These are phyloP conservation scores for Ectropis crepuscularia DNA, from an alignment of 2,888 invertebrate genomes.

Conservation along the genomic window DNA sequence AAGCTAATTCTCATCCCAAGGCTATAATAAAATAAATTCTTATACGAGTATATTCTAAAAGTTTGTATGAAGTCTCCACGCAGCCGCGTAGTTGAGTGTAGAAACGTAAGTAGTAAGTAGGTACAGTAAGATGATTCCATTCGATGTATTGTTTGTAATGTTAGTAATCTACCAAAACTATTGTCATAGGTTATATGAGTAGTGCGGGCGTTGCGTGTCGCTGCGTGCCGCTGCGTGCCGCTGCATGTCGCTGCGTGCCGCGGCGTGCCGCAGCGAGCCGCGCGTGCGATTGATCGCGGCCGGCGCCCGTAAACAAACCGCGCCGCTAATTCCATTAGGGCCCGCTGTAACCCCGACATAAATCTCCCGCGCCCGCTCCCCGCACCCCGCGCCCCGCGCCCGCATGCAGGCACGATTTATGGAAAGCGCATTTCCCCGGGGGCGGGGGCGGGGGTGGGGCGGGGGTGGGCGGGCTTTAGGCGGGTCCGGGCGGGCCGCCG, in stretches of 20 bases:
- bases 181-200: neutral
- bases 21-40: too few species aligned
- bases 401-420: slow-evolving; percentile 48
- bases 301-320: slow-evolving; percentile 62
- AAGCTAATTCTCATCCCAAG: too few species aligned
- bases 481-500: slow-evolving; percentile 44
- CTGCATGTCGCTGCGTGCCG: slow-evolving; percentile 3
- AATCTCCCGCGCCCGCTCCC: slow-evolving; percentile 55
- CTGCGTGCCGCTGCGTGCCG: slow-evolving; percentile 4
- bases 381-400: slow-evolving; percentile 36
- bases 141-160: neutral
- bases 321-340: slow-evolving; percentile 73
- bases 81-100: too few species aligned
- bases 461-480: slow-evolving; percentile 45
- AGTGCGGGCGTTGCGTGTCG: slow-evolving; percentile 1
- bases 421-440: slow-evolving; percentile 57
- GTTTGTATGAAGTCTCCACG: too few species aligned
- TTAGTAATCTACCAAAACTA: neutral
- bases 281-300: slow-evolving; percentile 40
- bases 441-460: slow-evolving; percentile 38
- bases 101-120: too few species aligned
- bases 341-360: slow-evolving; percentile 65
- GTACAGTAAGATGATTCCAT: too few species aligned
- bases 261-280: neutral
- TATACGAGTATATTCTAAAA: too few species aligned